phyloP scores from a whole-genome alignment of 2,113 vertebrate genomes.

The Salvelinus fontinalis region DNA sequence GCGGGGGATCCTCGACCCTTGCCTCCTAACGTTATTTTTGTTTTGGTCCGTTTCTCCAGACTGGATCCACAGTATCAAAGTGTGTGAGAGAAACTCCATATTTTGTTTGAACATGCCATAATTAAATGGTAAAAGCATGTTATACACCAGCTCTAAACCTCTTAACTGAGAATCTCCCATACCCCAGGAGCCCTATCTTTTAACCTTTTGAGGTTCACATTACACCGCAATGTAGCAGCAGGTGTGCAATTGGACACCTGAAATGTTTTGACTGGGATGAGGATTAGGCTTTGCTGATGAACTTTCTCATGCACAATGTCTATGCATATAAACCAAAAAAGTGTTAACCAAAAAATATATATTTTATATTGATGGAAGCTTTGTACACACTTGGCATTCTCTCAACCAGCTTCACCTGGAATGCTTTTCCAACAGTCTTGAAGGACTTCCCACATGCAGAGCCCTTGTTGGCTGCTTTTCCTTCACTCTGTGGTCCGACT shows the following conservation, averaged over 20 bases:
- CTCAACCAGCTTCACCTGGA: not conserved
- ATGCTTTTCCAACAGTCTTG: constrained; percentile 66
- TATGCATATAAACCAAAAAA: not conserved
- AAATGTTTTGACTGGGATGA: not conserved
- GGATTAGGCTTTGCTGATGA: not conserved
- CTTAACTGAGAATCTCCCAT: not conserved
- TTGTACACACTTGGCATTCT: not conserved
- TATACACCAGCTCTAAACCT: not conserved
- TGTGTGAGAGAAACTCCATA: not conserved
- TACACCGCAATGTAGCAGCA: not conserved
- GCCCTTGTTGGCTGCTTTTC: too few relatives aligned
- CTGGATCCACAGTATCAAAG: not conserved
- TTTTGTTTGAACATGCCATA: not conserved
- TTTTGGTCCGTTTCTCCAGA: constrained; percentile 19
- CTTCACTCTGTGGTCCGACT: too few relatives aligned
- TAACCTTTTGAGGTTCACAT: not conserved
- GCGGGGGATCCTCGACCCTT: not conserved
- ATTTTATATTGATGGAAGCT: too few relatives aligned
- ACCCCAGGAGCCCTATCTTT: too few relatives aligned
- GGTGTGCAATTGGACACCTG: not conserved
- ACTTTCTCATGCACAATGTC: too few relatives aligned
- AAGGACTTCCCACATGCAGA: constrained; percentile 74
- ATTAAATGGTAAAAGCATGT: constrained; percentile 1
- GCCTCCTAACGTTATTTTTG: not conserved
- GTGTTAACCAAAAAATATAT: too few relatives aligned